Percentiles rank a stretch among this genome's conserved stretches.
These are phyloP conservation scores for Falco biarmicus DNA, from an alignment of 2,797 vertebrate species.

Conservation along the genomic window DNA sequence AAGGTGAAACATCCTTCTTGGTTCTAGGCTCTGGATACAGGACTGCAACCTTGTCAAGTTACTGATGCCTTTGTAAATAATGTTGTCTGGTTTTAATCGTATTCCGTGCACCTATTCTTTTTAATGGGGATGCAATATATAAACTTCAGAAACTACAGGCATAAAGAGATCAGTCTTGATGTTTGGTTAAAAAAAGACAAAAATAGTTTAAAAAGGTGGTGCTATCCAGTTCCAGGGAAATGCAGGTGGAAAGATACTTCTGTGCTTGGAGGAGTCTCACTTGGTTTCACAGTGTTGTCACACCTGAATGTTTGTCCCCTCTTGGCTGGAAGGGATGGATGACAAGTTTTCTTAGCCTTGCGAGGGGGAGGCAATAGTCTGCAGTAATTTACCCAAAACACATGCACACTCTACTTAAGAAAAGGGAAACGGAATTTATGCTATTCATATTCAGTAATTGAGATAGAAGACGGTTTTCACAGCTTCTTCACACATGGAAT, in stretches of 20 bases:
- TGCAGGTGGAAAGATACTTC: background rate
- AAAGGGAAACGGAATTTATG: background rate
- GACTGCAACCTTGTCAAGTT: conserved; percentile 1
- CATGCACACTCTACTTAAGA: rapidly evolving
- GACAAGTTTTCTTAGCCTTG: background rate
- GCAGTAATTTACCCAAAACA: rapidly evolving
- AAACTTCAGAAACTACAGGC: background rate
- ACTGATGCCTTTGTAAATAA: background rate
- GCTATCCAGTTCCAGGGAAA: background rate
- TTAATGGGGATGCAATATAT: background rate
- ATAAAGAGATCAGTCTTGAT: background rate
- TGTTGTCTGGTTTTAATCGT: background rate
- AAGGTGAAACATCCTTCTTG: background rate
- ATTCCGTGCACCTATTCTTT: background rate
- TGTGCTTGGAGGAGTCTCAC: background rate
- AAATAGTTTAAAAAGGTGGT: background rate
- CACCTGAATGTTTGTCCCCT: background rate
- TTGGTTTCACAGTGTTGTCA: background rate
- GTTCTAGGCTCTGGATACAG: background rate
- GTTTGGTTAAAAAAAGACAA: background rate
- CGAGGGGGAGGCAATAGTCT: background rate
- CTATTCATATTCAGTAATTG: background rate
- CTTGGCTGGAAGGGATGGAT: background rate
- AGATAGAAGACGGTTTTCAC: background rate
- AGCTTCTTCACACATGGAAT: background rate